A percentile compares a stretch with the other conserved stretches of the same genome.
These are phyloP conservation scores for Ellobius talpinus DNA, from an alignment of 2,113 vertebrate genomes.

Conservation along the genomic window DNA sequence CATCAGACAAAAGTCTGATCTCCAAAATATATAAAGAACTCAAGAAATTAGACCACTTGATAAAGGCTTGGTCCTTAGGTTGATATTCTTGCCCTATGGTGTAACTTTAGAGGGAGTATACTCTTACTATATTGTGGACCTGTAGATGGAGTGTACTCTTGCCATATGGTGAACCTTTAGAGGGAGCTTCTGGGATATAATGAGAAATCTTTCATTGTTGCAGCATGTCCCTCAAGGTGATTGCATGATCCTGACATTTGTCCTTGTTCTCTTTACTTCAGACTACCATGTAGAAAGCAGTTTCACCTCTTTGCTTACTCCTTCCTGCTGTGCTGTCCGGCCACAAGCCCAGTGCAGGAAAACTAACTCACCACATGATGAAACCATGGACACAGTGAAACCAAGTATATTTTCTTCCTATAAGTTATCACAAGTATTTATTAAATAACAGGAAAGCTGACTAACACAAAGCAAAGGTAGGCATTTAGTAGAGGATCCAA, in stretches of 20 bases:
- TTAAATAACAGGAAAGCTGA: background rate
- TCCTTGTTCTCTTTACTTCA: background rate
- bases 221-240: background rate
- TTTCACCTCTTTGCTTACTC: background rate
- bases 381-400: background rate
- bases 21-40: no score
- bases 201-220: background rate
- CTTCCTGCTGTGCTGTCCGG: no score
- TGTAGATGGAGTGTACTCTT: no score
- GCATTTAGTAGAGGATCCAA: background rate
- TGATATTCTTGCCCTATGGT: background rate
- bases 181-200: background rate
- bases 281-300: no score
- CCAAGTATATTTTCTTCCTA: background rate
- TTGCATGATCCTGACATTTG: no score
- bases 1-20: no score
- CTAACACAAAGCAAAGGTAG: background rate
- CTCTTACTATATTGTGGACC: no score
- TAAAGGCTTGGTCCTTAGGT: background rate
- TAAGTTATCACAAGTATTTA: background rate
- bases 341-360: background rate
- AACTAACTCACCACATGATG: background rate
- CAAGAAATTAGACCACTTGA: rapidly evolving
- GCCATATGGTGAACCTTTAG: background rate
- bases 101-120: no score